phyloP scores from a whole-genome alignment of 2,113 vertebrate species.

The Corythoichthys haematopterus region DNA sequence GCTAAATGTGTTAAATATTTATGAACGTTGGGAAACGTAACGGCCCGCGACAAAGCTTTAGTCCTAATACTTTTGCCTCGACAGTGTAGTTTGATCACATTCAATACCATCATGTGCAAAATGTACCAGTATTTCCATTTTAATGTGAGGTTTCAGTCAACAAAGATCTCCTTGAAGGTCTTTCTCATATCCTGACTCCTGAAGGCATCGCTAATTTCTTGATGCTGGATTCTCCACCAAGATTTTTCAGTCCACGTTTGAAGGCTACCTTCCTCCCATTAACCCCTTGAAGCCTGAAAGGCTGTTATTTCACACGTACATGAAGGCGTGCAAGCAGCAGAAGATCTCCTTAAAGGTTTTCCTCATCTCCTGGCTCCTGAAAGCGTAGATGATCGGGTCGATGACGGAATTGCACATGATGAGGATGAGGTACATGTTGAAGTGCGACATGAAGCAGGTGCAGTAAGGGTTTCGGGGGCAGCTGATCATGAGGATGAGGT shows the following conservation, averaged over 20 bases:
- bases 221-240: neutral
- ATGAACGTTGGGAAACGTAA: too few species aligned
- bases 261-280: too few species aligned
- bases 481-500: slow-evolving; percentile 89
- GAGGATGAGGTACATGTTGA: slow-evolving; percentile 93
- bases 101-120: neutral
- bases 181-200: neutral
- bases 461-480: slow-evolving; percentile 93
- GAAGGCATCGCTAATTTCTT: too few species aligned
- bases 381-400: slow-evolving; percentile 91
- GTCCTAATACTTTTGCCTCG: neutral
- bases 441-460: slow-evolving; percentile 95
- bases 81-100: neutral
- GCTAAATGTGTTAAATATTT: too few species aligned
- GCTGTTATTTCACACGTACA: slow-evolving; percentile 74
- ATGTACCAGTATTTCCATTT: neutral
- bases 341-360: slow-evolving; percentile 94
- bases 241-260: too few species aligned
- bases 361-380: slow-evolving; percentile 91
- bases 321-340: slow-evolving; percentile 76
- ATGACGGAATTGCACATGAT: slow-evolving; percentile 97
- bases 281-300: neutral
- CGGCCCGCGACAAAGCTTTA: too few species aligned
- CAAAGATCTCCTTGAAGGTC: neutral
- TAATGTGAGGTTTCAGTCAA: neutral